Percentiles rank a stretch among this genome's conserved stretches.
Evolutionary conservation across 2,888 invertebrate species (phyloP).

Genomic region (Bugulina stolonifera): DNA sequence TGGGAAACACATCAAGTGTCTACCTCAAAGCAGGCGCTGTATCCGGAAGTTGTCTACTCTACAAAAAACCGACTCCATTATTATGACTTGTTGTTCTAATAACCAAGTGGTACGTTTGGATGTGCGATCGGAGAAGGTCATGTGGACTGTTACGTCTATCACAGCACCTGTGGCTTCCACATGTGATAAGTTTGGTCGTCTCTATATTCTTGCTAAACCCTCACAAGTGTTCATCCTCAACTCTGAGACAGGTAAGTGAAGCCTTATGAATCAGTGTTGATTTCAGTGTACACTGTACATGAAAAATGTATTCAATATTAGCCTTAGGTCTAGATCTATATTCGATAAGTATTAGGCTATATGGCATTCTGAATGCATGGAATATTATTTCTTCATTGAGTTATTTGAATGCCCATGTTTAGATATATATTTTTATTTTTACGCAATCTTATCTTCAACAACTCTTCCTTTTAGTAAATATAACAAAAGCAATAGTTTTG

Average conservation of each 20-base stretch:
- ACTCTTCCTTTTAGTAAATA: too few species aligned
- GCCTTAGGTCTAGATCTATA: too few species aligned
- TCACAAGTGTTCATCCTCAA: not conserved
- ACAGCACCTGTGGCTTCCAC: not conserved
- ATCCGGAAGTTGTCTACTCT: not conserved
- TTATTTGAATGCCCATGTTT: too few species aligned
- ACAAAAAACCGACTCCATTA: not conserved
- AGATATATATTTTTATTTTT: too few species aligned
- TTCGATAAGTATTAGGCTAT: too few species aligned
- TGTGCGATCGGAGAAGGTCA: not conserved
- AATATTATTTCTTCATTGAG: too few species aligned
- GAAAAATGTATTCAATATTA: too few species aligned
- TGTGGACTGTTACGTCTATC: not conserved
- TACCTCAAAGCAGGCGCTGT: not conserved
- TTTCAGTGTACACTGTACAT: too few species aligned
- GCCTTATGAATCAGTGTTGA: not conserved
- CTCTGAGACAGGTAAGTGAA: not conserved
- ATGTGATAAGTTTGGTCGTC: slow-evolving; percentile 1
- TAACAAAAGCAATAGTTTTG: too few species aligned
- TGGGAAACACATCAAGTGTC: slow-evolving; percentile 4
- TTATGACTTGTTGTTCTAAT: not conserved
- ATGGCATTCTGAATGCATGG: too few species aligned
- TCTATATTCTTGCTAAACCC: not conserved
- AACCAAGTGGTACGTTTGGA: not conserved
- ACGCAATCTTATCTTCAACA: too few species aligned